Percentiles rank a stretch among this genome's conserved stretches.
Evolutionary conservation across 2,888 invertebrate genomes (phyloP).

Genomic region (Blera fallax): DNA sequence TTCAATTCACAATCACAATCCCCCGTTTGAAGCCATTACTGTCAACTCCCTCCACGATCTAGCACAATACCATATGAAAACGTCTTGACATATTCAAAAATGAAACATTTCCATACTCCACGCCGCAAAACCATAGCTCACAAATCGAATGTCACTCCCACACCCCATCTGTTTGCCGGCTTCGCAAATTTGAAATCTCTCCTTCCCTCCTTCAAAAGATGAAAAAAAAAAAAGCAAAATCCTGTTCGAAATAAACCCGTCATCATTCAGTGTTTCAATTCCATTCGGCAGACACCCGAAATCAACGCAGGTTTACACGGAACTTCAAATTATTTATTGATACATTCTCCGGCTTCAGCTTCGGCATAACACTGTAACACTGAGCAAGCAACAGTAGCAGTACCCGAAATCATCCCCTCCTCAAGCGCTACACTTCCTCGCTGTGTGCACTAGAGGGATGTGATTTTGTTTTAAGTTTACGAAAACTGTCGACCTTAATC

Average conservation of each 20-base stretch:
- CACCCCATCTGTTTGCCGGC: conserved; percentile 19
- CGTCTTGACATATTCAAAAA: neutral
- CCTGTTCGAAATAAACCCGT: conserved; percentile 51
- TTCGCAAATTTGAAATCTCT: conserved; percentile 18
- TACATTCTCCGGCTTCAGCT: conserved; percentile 33
- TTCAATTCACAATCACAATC: neutral
- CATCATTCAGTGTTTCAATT: conserved; percentile 50
- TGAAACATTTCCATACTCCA: neutral
- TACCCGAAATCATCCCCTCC: neutral
- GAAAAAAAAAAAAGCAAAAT: conserved; percentile 15
- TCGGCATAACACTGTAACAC: neutral
- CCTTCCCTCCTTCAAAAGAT: neutral
- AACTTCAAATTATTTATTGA: conserved; percentile 66
- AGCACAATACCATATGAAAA: neutral
- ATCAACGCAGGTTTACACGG: conserved; percentile 49
- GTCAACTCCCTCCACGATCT: neutral
- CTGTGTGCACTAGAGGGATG: neutral
- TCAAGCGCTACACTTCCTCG: no score
- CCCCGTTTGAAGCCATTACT: neutral
- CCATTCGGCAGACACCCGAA: conserved; percentile 43
- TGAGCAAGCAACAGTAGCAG: conserved; percentile 30
- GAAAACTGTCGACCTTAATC: conserved; percentile 75
- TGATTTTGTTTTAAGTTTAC: conserved; percentile 65
- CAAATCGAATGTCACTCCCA: conserved; percentile 52
- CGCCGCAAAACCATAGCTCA: neutral